Evolutionary conservation across 2,113 vertebrate species (phyloP).

Genomic region (Melanerpes aurifrons): DNA sequence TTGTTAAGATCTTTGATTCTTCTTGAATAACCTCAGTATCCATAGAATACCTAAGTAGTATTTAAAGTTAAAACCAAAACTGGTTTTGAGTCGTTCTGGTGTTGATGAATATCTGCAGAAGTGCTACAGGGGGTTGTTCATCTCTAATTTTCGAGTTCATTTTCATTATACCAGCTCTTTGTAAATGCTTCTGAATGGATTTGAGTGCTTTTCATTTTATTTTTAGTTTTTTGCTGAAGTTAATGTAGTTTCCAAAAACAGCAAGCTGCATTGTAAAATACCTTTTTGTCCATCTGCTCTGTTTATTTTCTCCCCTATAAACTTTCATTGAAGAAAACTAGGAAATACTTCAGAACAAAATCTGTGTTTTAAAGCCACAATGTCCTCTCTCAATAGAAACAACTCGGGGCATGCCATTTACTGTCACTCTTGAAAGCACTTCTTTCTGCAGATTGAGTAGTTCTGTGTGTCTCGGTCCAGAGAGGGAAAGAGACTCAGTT

Average conservation of each 20-base stretch:
- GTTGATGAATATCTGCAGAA: neutral
- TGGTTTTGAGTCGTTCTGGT: neutral
- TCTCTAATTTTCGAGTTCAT: conserved; percentile 2
- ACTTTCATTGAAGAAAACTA: neutral
- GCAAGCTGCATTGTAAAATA: neutral
- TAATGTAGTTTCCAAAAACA: neutral
- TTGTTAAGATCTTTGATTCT: neutral
- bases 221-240: neutral
- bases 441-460: neutral
- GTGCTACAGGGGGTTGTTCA: neutral
- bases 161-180: neutral
- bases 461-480: neutral
- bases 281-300: neutral
- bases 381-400: neutral
- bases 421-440: neutral
- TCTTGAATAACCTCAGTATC: neutral
- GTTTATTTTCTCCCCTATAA: conserved; percentile 13
- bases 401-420: rapidly evolving
- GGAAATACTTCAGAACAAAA: neutral
- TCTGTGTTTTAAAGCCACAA: neutral
- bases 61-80: neutral
- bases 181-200: neutral
- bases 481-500: too few species aligned
- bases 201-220: neutral
- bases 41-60: neutral